These are phyloP conservation scores for Minunthozetes semirufus DNA, from an alignment of 2,888 invertebrate genomes.

Conservation along the genomic window DNA sequence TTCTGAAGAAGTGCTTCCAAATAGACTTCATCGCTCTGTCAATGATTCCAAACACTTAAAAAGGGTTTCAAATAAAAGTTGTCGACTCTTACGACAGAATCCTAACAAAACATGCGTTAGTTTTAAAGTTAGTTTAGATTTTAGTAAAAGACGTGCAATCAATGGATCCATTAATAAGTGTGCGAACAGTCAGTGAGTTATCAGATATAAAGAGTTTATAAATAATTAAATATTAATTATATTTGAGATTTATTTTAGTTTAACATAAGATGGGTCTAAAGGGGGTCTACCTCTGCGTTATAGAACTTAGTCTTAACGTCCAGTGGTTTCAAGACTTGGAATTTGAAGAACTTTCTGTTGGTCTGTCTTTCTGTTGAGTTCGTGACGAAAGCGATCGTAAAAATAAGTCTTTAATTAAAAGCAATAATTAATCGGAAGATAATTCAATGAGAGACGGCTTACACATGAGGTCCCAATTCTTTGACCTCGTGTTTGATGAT, in stretches of 20 bases:
- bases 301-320: conserved; percentile 99
- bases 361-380: conserved; percentile 66
- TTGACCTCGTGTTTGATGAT: conserved; percentile 99
- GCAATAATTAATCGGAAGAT: not conserved
- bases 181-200: not conserved
- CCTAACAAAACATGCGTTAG: conserved; percentile 34
- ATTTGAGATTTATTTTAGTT: not conserved
- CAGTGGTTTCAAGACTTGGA: conserved; percentile 81
- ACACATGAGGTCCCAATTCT: conserved; percentile 96
- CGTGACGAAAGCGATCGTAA: conserved; percentile 85
- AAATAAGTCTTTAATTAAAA: conserved; percentile 66
- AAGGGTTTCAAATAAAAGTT: conserved; percentile 22
- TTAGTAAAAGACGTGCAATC: not conserved
- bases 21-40: conserved; percentile 62
- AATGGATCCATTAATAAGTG: not conserved
- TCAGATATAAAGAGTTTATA: not conserved
- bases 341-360: conserved; percentile 95
- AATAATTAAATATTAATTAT: not conserved
- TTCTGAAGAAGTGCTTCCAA: conserved; percentile 79
- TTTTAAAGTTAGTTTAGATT: not conserved
- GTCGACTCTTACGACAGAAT: conserved; percentile 39
- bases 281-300: conserved; percentile 66
- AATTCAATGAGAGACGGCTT: conserved; percentile 45
- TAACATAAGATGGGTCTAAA: conserved; percentile 31
- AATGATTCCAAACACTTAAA: conserved; percentile 34